Evolutionary conservation across 1,140 invertebrate species (phyloP).

Genomic region (Penaeus vannamei): DNA sequence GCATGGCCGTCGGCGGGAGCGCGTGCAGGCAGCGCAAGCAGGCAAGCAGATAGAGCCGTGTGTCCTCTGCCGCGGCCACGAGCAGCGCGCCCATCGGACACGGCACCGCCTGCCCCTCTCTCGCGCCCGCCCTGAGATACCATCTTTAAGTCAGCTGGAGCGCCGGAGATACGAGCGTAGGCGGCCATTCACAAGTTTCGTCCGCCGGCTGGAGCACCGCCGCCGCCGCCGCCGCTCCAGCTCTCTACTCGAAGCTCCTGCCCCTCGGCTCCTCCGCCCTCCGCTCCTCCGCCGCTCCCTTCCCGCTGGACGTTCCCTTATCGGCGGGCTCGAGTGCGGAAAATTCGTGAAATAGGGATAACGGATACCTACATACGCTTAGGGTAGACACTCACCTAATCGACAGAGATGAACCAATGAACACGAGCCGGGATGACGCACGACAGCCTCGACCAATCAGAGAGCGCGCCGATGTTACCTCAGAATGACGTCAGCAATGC

Average conservation of each 20-base stretch:
- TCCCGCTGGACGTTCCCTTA: not conserved
- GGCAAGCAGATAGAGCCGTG: no score
- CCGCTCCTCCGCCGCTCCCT: not conserved
- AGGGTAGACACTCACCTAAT: not conserved
- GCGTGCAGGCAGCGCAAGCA: no score
- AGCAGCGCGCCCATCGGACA: no score
- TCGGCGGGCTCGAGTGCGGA: not conserved
- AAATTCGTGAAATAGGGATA: not conserved
- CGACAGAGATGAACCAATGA: slow-evolving; percentile 41
- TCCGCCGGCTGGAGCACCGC: not conserved
- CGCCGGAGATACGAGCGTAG: not conserved
- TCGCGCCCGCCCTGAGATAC: no score
- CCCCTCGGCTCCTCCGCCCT: not conserved
- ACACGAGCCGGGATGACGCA: slow-evolving; percentile 38
- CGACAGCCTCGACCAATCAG: slow-evolving; percentile 39
- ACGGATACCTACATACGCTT: not conserved
- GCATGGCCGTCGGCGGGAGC: no score
- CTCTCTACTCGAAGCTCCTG: not conserved
- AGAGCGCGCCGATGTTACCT: slow-evolving; percentile 13
- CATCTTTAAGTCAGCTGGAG: no score
- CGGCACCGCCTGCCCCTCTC: no score
- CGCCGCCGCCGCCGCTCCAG: not conserved
- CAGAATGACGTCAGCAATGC: slow-evolving; percentile 49
- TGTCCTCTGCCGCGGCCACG: no score
- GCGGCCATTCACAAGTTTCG: slow-evolving; percentile 37